phyloP scores from a whole-genome alignment of 1,140 invertebrate genomes.

The Bombus huntii region DNA sequence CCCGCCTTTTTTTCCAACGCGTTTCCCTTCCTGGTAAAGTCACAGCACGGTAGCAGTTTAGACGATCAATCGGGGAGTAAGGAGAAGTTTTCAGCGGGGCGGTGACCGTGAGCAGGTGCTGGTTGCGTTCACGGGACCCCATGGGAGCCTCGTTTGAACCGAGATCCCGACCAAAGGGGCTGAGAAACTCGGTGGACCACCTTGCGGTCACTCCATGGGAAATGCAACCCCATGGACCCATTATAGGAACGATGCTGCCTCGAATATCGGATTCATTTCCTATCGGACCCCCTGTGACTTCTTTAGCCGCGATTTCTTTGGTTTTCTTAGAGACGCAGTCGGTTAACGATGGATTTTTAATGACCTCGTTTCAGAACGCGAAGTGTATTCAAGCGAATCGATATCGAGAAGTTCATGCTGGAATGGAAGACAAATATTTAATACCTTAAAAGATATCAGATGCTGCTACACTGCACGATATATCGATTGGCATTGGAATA shows the following conservation, averaged over 20 bases:
- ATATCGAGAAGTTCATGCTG: not conserved
- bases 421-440: not conserved
- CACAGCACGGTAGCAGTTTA: slow-evolving; percentile 2
- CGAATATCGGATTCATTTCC: slow-evolving; percentile 51
- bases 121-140: slow-evolving; percentile 57
- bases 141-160: slow-evolving; percentile 66
- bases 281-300: slow-evolving; percentile 36
- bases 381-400: not conserved
- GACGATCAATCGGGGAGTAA: not conserved
- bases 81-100: slow-evolving; percentile 55
- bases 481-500: not conserved
- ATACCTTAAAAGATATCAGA: not conserved
- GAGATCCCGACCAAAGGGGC: slow-evolving; percentile 59
- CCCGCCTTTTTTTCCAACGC: slow-evolving; percentile 24
- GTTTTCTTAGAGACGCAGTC: not conserved
- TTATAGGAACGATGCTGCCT: slow-evolving; percentile 53
- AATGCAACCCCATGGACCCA: slow-evolving; percentile 68
- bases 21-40: slow-evolving; percentile 12
- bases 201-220: slow-evolving; percentile 73
- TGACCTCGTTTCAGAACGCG: not conserved
- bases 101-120: slow-evolving; percentile 67
- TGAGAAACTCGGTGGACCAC: slow-evolving; percentile 70
- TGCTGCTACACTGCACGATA: too few relatives aligned
- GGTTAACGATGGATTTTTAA: slow-evolving; percentile 32
- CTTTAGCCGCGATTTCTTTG: slow-evolving; percentile 35